Conservation (phyloP, 1,140 invertebrate species). For the Stegodyphus mimosarum region DNA sequence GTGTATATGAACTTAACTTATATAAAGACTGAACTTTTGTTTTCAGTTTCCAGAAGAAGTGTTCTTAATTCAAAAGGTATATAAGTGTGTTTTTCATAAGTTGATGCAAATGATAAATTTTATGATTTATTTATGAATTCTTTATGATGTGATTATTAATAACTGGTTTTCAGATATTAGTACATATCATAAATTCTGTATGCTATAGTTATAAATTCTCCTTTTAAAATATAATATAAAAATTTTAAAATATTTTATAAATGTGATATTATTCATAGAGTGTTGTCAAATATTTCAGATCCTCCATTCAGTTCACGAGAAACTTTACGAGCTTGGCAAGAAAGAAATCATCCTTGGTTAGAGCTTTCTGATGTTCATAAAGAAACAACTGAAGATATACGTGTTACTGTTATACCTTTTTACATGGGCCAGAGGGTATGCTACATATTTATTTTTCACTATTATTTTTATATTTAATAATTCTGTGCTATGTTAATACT, state of each 20-base stretch:
- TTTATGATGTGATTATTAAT: too few species aligned
- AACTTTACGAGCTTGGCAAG: conserved; percentile 93
- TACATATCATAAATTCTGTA: too few species aligned
- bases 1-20: too few species aligned
- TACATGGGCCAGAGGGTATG: conserved; percentile 88
- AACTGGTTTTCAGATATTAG: too few species aligned
- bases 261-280: neutral
- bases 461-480: neutral
- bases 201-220: too few species aligned
- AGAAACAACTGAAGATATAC: conserved; percentile 94
- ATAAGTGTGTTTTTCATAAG: too few species aligned
- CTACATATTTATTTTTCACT: neutral
- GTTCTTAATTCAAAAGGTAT: too few species aligned
- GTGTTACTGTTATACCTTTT: conserved; percentile 97
- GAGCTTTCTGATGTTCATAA: conserved; percentile 97
- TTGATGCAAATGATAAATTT: too few species aligned
- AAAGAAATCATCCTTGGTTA: conserved; percentile 97
- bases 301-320: conserved; percentile 89
- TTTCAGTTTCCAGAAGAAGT: too few species aligned
- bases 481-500: neutral
- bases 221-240: too few species aligned
- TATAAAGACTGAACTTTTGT: too few species aligned
- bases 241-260: neutral
- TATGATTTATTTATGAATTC: too few species aligned
- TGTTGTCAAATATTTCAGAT: conserved; percentile 70